These are phyloP conservation scores for Sialis fuliginosa DNA, from an alignment of 2,888 invertebrate genomes.

Conservation along the genomic window DNA sequence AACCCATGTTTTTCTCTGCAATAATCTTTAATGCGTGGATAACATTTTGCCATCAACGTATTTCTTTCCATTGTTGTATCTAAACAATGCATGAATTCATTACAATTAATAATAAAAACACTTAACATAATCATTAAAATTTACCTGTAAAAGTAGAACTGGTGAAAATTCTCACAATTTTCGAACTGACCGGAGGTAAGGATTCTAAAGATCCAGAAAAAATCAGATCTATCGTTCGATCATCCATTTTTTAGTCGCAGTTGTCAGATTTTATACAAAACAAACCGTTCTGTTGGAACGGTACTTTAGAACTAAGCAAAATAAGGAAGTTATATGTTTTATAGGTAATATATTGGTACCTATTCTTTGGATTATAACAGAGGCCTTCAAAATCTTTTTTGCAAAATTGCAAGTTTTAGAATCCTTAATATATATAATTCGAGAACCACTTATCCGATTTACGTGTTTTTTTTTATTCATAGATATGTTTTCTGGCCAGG, in stretches of 20 bases:
- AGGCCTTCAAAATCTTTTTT: too few relatives aligned
- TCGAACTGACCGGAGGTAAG: slow-evolving; percentile 89
- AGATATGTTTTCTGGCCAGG: too few relatives aligned
- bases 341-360: too few relatives aligned
- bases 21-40: slow-evolving; percentile 91
- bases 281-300: too few relatives aligned
- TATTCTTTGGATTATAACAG: too few relatives aligned
- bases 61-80: slow-evolving; percentile 96
- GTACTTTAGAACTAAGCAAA: too few relatives aligned
- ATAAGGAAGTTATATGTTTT: too few relatives aligned
- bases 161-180: slow-evolving; percentile 95
- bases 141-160: slow-evolving; percentile 96
- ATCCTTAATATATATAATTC: too few relatives aligned
- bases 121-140: slow-evolving; percentile 6
- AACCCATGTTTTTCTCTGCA: slow-evolving; percentile 93
- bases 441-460: too few relatives aligned
- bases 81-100: slow-evolving; percentile 23
- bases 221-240: slow-evolving; percentile 75
- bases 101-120: background rate
- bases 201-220: slow-evolving; percentile 76
- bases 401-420: too few relatives aligned
- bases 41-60: slow-evolving; percentile 94
- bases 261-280: too few relatives aligned
- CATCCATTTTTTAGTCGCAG: slow-evolving; percentile 52
- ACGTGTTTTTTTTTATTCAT: too few relatives aligned